Base-by-base conservation (phyloP, 2,113 vertebrate species). In the Noctilio leporinus region DNA sequence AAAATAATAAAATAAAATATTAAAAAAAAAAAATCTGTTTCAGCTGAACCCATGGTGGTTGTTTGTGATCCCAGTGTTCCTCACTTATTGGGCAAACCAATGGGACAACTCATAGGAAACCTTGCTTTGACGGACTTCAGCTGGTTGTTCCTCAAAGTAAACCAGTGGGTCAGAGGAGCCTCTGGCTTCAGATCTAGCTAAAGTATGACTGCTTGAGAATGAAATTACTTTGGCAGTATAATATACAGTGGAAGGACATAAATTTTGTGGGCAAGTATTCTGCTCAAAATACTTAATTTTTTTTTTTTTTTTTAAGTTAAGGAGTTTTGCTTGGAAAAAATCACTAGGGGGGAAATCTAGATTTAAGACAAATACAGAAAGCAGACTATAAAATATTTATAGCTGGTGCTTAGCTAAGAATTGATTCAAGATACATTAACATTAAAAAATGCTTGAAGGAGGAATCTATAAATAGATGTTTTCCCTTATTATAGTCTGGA, bases 351-450 rank as follows among this genome's bases (percentile, higher is more conserved):
- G 4, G 3, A 14, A 45, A 55, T 81, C 45, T 91, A 77, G 53
- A 90, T 95, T 87, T 77, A 87, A 88, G 51, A 91, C n/a, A 86
- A 80, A 72, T 72, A 24, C 10, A 87, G 45, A 86, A 57, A 53
- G 33, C 5, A 93, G 8, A 17, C 4, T 89, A 80, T 87, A 89
- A 94, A 92, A 86, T 90, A 75, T 85, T 72, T 89, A 76, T 7
- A 64, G 64, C 33, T 10, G 43, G 35, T 89, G 15, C 49, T 92
- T 86, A 88, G 47, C 47, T 51, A 82, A 92, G 17, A 77, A 77
- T 67, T 75, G 40, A 82, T 77, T 82, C 76, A 73, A 86, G 24
- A 38, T 85, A 95, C 90, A 95, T 96, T 85, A 94, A 82, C 57
- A 67, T 91, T 78, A 30, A 43, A 85, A 87, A 91, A n/a, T 38